These are phyloP conservation scores for Cololabis saira DNA, from an alignment of 2,113 vertebrate species.

Conservation along the genomic window DNA sequence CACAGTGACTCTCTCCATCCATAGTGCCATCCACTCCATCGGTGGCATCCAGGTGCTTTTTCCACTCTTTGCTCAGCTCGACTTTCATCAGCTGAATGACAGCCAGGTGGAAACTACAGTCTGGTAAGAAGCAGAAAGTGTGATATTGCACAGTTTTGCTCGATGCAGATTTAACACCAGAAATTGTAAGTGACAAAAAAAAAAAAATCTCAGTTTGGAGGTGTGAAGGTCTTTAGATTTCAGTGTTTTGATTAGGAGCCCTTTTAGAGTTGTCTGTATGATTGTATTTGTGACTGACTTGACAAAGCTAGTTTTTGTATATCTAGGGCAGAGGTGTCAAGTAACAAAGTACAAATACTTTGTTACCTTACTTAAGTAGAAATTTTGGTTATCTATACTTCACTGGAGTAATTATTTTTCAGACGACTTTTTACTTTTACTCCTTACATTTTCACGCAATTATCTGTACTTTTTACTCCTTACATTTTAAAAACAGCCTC, in stretches of 20 bases:
- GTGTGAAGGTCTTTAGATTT: not conserved
- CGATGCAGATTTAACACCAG: not conserved
- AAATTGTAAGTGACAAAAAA: not conserved
- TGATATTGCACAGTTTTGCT: conserved; percentile 1
- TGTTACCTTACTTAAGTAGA: no score
- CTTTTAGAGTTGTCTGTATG: not conserved
- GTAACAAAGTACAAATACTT: no score
- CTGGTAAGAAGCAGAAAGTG: conserved; percentile 77
- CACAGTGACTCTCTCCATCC: conserved; percentile 96
- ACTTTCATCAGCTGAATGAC: conserved; percentile 90
- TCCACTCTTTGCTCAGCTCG: conserved; percentile 94
- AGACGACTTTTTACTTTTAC: no score
- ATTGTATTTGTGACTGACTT: conserved; percentile 1
- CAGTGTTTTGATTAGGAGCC: not conserved
- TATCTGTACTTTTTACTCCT: no score
- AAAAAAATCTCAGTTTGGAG: not conserved
- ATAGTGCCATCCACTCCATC: conserved; percentile 96
- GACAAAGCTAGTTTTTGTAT: no score
- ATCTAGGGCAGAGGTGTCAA: no score
- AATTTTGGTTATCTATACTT: no score
- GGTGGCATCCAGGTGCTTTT: conserved; percentile 97
- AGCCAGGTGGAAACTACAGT: conserved; percentile 92
- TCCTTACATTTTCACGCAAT: no score
- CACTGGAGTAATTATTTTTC: no score
- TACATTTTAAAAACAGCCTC: no score